Evolutionary conservation across 2,888 invertebrate species (phyloP), one percentile per base, ranked within the genome.

Genomic region (Eledona agricola): DNA sequence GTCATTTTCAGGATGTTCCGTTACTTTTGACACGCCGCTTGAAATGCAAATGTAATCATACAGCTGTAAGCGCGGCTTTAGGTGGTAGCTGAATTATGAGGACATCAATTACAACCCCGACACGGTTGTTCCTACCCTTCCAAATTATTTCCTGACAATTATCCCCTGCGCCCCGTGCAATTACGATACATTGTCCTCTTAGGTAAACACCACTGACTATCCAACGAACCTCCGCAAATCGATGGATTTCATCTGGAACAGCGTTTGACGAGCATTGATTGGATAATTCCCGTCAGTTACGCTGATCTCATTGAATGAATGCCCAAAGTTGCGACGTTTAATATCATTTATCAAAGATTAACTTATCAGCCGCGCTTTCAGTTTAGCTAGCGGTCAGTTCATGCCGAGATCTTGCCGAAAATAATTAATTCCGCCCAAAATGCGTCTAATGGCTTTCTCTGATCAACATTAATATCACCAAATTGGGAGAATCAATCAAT

Each of bases 41-140:
- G 59, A 65, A 66, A 69, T 68, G 69, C 63, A 68, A 68, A 69
- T 69, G 65, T 64, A 65, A 67, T 66, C 63, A 66, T 64, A 60
- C 51, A 50, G 56, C 58, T 52, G 54, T 55, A 46, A 54, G 60
- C 57, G 54, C 34, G 55, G 61, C 57, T 60, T 59, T 62, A 64
- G 63, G 64, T 61, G 59, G 58, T 55, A 49, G 34, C 38, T 50
- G 53, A 64, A 62, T 63, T 61, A 63, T 63, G 57, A 42, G 59
- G 52, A 58, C 65, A 63, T 61, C 63, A 64, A 64, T 66, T 64
- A 63, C 55, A 57, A 26, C 55, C 53, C 62, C 46, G 55, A 53
- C 62, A 52, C 45, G 49, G 43, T 45, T 50, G 50, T 60, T 58
- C 59, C 58, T 43, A 42, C 55, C 47, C 58, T 51, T 46, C 55